Evolutionary conservation across 2,797 vertebrate species (phyloP), one percentile per base, ranked within the genome.

Genomic region (Heterohyrax brucei): DNA sequence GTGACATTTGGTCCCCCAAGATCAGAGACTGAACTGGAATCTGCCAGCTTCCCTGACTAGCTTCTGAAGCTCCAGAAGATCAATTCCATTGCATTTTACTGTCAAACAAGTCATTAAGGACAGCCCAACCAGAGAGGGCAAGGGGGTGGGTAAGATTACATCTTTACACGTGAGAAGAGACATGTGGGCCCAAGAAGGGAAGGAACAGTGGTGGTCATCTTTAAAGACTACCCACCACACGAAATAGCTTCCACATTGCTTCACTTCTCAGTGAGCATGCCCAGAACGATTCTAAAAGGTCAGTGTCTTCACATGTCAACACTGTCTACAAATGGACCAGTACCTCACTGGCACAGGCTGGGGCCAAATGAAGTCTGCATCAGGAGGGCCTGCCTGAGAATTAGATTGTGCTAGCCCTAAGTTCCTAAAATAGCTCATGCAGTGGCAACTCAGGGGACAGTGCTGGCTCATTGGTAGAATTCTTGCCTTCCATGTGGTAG

Each of bases 381-480:
- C 53, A 21, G 21, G 66, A 10, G 6, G 59, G 72, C 44, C 33
- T 3, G 14, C 22, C 21, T 13, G 28, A 81, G n/a, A 84, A 94
- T n/a, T 5, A 46, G 30, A 8, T 16, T 6, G 4, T 53, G 22
- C 24, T 46, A 22, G 12, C 3, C 14, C 4, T n/a, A 0, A 28
- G 4, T 19, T 10, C 30, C 56, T 72, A 64, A 83, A 89, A 30
- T 24, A 30, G 82, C 16, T 77, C 46, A 50, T 77, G 6, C n/a
- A 14, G 2, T 0, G 46, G 68, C n/a, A 81, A 0, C 84, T 39
- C 10, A n/a, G 68, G n/a, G 12, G 21, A 2, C 68, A 70, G 14
- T 70, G n/a, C n/a, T 72, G 33, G 16, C 18, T 64, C 62, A 19
- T 1, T 6, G 21, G 59, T 22, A 61, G 26, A 70, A 33, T 70